Evolutionary conservation across 2,888 invertebrate genomes (phyloP).

Genomic region (Nemotelus nigrinus): DNA sequence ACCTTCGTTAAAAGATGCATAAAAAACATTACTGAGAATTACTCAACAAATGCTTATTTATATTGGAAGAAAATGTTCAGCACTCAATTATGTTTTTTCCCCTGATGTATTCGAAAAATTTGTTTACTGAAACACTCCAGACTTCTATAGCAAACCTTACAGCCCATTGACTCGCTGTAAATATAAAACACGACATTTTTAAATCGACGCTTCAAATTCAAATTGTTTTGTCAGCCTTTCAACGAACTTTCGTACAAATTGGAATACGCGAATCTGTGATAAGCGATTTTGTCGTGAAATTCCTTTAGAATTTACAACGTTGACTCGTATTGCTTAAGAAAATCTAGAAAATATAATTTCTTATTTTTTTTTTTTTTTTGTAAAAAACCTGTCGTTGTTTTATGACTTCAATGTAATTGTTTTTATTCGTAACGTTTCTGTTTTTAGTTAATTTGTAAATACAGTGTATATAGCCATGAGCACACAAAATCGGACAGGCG

Average conservation of each 20-base stretch:
- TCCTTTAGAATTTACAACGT: slow-evolving; percentile 19
- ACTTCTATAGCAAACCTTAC: too few species aligned
- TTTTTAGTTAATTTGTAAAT: slow-evolving; percentile 64
- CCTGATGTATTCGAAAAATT: too few species aligned
- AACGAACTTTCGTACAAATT: not conserved
- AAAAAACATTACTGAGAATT: too few species aligned
- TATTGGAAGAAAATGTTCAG: too few species aligned
- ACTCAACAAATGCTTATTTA: too few species aligned
- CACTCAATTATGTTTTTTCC: too few species aligned
- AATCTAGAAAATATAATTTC: not conserved
- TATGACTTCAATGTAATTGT: too few species aligned
- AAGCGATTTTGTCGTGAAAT: not conserved
- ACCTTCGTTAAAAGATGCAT: too few species aligned
- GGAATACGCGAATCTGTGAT: too few species aligned
- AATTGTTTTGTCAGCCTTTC: not conserved
- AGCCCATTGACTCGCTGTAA: too few species aligned
- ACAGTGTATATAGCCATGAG: slow-evolving; percentile 61
- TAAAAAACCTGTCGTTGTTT: not conserved
- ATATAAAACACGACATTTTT: not conserved
- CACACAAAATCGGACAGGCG: slow-evolving; percentile 65
- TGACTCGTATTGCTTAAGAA: not conserved
- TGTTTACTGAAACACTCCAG: too few species aligned
- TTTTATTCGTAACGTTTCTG: not conserved
- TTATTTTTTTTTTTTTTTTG: not conserved
- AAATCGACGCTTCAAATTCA: slow-evolving; percentile 14